Evolutionary conservation across 2,113 vertebrate genomes (phyloP), one percentile per base, ranked within the genome.

Genomic region (Corapipo altera): DNA sequence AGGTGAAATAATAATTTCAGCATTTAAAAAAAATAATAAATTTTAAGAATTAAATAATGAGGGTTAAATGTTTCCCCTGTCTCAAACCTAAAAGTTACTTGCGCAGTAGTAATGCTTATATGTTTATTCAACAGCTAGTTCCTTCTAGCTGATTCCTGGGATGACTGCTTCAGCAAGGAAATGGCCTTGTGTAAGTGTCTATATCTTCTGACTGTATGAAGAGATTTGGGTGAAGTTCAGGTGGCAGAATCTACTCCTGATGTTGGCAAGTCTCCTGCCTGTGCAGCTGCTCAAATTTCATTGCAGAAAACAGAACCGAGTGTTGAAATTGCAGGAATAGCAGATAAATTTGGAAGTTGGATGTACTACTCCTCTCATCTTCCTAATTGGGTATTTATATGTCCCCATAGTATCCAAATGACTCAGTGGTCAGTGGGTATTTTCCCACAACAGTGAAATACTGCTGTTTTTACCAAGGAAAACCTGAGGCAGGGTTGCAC

Each of bases 261-360:
- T 85, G 5, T 49, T 89, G 71, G 46, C 81, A 91, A 43, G 26
- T 79, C 44, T 95, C 39, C 71, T 92, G 49, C 41, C 62, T 66
- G 46, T 91, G 32, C 57, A 87, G 54, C 61, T 95, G 77, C 84
- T 93, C 54, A 51, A 8, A 91, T 46, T 93, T 37, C 32, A 58
- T 32, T 74, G 41, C 35, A 43, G 79, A 93, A 93, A 79, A 57
- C n/a, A 91, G 54, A 69, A 18, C 41, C 51, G 26, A n/a, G 15
- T 81, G n/a, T 85, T 93, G 67, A 85, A 82, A 76, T 46, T 49
- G 32, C 57, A 82, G 62, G 17, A 87, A 52, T 46, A 76, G 41
- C 32, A 80, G 57, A 87, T 81, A 92, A 94, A 87, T 87, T 48
- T 87, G 64, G 44, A 88, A 93, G 61, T 26, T 94, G 55, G 59